Evolutionary conservation across 1,140 invertebrate genomes (phyloP).

Genomic region (Ips typographus): DNA sequence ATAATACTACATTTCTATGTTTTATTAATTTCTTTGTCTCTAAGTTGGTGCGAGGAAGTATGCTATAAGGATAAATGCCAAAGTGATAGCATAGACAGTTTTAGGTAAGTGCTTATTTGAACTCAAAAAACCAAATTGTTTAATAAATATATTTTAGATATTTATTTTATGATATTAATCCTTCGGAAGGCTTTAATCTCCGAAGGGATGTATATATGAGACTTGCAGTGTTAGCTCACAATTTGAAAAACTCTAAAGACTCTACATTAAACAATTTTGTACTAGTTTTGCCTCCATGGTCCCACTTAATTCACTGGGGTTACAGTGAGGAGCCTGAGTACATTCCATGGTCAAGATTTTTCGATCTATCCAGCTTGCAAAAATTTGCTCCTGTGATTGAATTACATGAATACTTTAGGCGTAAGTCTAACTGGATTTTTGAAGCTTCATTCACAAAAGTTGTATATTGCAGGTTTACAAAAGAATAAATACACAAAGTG

Average conservation of each 20-base stretch:
- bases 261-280: conserved; percentile 55
- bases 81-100: neutral
- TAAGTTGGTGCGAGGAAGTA: neutral
- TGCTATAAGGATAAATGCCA: conserved; percentile 16
- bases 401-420: conserved; percentile 76
- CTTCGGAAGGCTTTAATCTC: conserved; percentile 95
- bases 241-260: conserved; percentile 58
- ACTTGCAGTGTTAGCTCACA: conserved; percentile 77
- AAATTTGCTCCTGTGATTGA: conserved; percentile 86
- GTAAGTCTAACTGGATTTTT: conserved; percentile 49
- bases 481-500: conserved; percentile 48
- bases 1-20: neutral
- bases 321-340: conserved; percentile 56
- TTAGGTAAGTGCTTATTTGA: neutral
- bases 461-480: conserved; percentile 32
- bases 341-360: conserved; percentile 81
- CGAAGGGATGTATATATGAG: conserved; percentile 93
- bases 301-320: conserved; percentile 87
- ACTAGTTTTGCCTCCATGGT: conserved; percentile 89
- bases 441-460: conserved; percentile 10
- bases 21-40: neutral
- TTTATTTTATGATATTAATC: conserved; percentile 91
- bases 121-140: neutral
- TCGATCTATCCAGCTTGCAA: conserved; percentile 79
- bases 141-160: conserved; percentile 55